A percentile compares a stretch with the other conserved stretches of the same genome.
Conservation (phyloP, 2,797 vertebrate species). For the Carcharodon carcharias region DNA sequence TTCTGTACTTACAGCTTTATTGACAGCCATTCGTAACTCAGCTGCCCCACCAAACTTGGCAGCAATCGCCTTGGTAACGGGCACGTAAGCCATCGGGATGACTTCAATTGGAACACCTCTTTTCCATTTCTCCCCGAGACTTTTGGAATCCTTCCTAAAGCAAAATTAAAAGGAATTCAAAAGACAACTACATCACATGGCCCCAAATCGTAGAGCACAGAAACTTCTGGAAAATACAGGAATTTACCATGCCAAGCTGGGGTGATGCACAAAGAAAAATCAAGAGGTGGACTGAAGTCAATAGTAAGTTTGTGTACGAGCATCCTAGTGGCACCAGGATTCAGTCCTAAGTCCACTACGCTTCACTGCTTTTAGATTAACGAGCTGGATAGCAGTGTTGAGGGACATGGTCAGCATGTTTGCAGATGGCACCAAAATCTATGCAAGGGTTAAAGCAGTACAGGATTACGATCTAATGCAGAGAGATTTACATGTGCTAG, state of each 20-base stretch:
- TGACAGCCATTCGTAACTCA: conserved; percentile 83
- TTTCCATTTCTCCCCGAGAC: conserved; percentile 90
- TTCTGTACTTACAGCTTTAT: conserved; percentile 78
- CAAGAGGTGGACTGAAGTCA: not conserved
- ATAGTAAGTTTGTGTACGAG: no score
- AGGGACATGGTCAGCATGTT: no score
- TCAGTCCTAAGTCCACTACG: no score
- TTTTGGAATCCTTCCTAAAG: conserved; percentile 78
- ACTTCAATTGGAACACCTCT: conserved; percentile 91
- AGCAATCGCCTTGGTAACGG: conserved; percentile 70
- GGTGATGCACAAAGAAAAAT: not conserved
- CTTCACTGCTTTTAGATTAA: no score
- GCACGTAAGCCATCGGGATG: conserved; percentile 90
- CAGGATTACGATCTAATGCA: no score
- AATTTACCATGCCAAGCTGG: not conserved
- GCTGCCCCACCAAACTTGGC: conserved; percentile 71
- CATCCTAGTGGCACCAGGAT: no score
- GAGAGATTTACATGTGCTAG: no score
- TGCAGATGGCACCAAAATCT: no score
- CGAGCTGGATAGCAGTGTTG: no score
- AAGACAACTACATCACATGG: not conserved
- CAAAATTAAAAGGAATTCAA: conserved; percentile 39
- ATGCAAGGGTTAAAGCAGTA: no score
- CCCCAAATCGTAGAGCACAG: not conserved
- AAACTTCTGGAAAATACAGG: not conserved